Base-by-base conservation (phyloP, 2,113 vertebrate genomes). In the Hippopotamus amphibius region DNA sequence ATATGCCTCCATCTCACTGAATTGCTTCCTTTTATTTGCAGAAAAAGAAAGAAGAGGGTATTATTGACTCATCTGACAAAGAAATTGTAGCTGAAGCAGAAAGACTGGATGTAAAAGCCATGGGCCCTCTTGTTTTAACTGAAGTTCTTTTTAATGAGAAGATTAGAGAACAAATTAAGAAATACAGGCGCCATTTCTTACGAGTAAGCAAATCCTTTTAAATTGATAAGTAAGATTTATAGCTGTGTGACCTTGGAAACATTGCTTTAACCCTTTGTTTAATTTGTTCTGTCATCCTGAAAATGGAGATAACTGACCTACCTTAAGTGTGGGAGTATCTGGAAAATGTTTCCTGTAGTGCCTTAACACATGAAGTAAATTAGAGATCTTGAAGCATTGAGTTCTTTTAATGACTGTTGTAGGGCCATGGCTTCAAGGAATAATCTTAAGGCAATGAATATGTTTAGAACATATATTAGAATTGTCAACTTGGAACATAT, bases 41-140 rank as follows among this genome's bases (percentile, higher is more conserved):
- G 99, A 99, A 99, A 97, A 99, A 99, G 99, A 99, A 99, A 98
- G 99, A 99, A 98, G 99, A 98, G 76, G 98, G 99, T 85, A 97
- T 99, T 81, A 99, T 99, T 46, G 99, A 99, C 41, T 98, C 98
- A 4, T 99, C 99, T 6, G 99, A 99, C 97, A 99, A 99, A 97
- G 99, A 99, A 84, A 99, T 99, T 98, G 98, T 99, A 97, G 99
- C 99, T 68, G 99, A 99, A 98, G 99, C 99, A 53, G 99, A 99
- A 98, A 99, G 99, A 91, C 99, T 99, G 98, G 99, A 99, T 93
- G 99, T 99, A 55, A 99, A 99, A 98, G 99, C 99, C 84, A 99
- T 99, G 99, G 99, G 99, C 46, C 99, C 99, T 0, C 99, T 99
- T 85, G 99, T 99, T 98, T 98, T 99, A 96, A 99, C 99, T 57